Conservation (phyloP, 2,797 vertebrate species). For the Danio jaintianensis region DNA sequence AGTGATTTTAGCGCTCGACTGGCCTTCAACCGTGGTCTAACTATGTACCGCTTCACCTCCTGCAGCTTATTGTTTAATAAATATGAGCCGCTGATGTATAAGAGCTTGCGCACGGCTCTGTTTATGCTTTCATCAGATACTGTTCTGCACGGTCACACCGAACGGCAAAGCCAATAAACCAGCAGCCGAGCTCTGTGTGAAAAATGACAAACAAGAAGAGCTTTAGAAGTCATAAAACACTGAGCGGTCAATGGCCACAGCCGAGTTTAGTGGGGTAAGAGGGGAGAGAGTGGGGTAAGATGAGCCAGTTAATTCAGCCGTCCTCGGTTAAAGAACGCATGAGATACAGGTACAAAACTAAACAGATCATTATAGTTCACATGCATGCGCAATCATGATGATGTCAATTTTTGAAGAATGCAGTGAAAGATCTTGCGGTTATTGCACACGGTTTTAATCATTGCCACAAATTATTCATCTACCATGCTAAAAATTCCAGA, state of each 20-base stretch:
- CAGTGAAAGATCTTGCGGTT: not conserved
- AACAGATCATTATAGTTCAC: not conserved
- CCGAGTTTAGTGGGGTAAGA: too few relatives aligned
- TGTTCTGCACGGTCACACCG: not conserved
- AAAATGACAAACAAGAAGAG: constrained; percentile 19
- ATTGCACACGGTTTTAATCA: not conserved
- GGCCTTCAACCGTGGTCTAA: not conserved
- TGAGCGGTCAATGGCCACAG: not conserved
- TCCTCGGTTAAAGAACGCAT: constrained; percentile 3
- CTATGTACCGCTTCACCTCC: not conserved
- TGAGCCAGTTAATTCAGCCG: not conserved
- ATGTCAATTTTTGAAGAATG: not conserved
- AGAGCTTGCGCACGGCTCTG: not conserved
- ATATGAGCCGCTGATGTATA: not conserved
- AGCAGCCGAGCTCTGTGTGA: constrained; percentile 19
- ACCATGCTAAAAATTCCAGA: not conserved
- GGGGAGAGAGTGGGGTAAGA: not conserved
- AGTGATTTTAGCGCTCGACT: not conserved
- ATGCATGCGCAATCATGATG: too few relatives aligned
- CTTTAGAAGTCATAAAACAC: constrained; percentile 11
- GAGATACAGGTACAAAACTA: not conserved
- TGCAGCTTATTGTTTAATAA: constrained; percentile 14
- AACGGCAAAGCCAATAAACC: constrained; percentile 21
- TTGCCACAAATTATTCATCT: not conserved
- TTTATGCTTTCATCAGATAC: constrained; percentile 13